Percentiles rank a stretch among this genome's conserved stretches.
phyloP scores from a whole-genome alignment of 2,797 vertebrate genomes.

The Heteromormyrus szaboi region DNA sequence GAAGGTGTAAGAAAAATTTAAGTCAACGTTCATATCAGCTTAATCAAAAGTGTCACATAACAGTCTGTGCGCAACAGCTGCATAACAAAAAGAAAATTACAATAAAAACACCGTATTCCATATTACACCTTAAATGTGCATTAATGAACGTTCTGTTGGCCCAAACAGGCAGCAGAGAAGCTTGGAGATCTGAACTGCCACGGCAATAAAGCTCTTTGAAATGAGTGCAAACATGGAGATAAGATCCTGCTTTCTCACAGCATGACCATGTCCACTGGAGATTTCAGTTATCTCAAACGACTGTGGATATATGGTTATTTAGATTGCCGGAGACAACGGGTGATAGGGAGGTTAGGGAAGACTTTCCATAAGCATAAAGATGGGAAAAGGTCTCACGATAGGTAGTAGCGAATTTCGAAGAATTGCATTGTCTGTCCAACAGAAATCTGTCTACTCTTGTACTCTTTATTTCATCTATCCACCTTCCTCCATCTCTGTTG shows the following conservation, averaged over 20 bases:
- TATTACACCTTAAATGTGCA: not conserved
- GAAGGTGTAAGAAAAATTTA: not conserved
- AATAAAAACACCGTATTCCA: not conserved
- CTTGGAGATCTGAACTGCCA: not conserved
- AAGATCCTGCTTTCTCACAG: not conserved
- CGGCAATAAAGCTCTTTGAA: not conserved
- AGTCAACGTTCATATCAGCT: not conserved
- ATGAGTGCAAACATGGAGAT: slow-evolving; percentile 3
- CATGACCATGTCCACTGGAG: not conserved
- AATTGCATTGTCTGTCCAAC: not conserved
- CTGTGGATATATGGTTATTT: not conserved
- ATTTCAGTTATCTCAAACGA: not conserved
- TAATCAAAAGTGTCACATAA: not conserved
- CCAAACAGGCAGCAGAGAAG: not conserved
- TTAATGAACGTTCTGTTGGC: not conserved
- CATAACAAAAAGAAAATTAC: not conserved
- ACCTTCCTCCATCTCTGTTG: not conserved
- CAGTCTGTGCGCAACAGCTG: not conserved
- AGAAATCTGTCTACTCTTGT: not conserved
- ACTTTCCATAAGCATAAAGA: not conserved
- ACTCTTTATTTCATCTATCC: not conserved
- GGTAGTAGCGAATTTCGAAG: not conserved
- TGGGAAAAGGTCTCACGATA: not conserved
- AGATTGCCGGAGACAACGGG: not conserved
- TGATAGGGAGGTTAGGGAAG: not conserved